phyloP scores from a whole-genome alignment of 2,888 invertebrate genomes.

The Orchesella flavescens region DNA sequence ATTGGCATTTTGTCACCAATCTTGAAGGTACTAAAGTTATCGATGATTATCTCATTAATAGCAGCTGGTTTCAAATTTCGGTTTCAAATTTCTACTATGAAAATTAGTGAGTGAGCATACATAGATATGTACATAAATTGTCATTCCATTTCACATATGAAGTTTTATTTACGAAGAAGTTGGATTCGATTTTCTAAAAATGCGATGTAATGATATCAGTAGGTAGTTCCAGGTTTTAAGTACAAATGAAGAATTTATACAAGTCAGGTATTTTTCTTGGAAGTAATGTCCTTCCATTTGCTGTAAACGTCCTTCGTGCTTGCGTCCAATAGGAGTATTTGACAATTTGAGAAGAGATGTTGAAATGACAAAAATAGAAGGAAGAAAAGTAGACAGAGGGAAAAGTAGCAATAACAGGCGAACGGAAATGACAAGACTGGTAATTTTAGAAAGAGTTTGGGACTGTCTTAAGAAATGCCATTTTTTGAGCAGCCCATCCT shows the following conservation, averaged over 20 bases:
- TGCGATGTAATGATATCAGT: no score
- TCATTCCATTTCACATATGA: no score
- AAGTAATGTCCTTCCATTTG: background rate
- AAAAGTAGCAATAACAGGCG: constrained; percentile 50
- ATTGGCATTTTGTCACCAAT: constrained; percentile 6
- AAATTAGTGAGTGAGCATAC: no score
- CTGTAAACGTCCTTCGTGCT: background rate
- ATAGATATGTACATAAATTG: no score
- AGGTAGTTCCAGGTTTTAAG: no score
- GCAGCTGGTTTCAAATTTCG: no score
- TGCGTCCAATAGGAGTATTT: constrained; percentile 7
- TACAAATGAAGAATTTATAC: no score
- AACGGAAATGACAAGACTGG: constrained; percentile 56
- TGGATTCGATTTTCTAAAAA: no score
- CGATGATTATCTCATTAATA: background rate
- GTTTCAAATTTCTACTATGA: background rate
- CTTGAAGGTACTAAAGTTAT: background rate
- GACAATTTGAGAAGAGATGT: background rate
- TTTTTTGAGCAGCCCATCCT: constrained; percentile 35
- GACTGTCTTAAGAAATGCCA: constrained; percentile 52
- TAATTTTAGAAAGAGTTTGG: constrained; percentile 46
- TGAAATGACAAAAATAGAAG: constrained; percentile 1
- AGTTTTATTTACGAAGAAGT: no score
- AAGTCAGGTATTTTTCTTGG: no score
- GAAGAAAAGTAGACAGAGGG: constrained; percentile 29